phyloP scores from a whole-genome alignment of 2,888 invertebrate species.

The Scaptomyza cyrtandrae region DNA sequence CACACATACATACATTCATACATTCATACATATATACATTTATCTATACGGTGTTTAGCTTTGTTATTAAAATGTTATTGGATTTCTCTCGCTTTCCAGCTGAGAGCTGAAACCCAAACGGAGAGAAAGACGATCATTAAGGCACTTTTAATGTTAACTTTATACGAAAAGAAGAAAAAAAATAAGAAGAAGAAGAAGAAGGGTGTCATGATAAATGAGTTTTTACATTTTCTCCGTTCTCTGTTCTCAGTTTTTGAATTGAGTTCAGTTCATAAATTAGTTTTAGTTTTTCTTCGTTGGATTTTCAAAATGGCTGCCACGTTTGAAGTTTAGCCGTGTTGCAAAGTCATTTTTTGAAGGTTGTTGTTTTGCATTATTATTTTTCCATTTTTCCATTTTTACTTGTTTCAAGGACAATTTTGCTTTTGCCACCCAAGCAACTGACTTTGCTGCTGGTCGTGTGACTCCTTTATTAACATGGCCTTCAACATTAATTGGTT shows the following conservation, averaged over 20 bases:
- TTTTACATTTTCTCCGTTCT: slow-evolving; percentile 16
- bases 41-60: slow-evolving; percentile 50
- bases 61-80: slow-evolving; percentile 82
- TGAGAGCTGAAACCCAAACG: slow-evolving; percentile 28
- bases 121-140: slow-evolving; percentile 43
- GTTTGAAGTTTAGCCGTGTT: slow-evolving; percentile 58
- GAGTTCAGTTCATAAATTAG: slow-evolving; percentile 64
- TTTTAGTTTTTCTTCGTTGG: slow-evolving; percentile 47
- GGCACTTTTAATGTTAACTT: slow-evolving; percentile 32
- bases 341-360: slow-evolving; percentile 10
- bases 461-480: slow-evolving; percentile 53
- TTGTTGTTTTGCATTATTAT: background rate
- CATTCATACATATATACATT: background rate
- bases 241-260: background rate
- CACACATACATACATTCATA: background rate
- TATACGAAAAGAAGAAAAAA: slow-evolving; percentile 12
- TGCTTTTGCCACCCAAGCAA: slow-evolving; percentile 66
- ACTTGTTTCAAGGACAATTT: slow-evolving; percentile 50
- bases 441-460: slow-evolving; percentile 65
- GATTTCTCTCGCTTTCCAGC: slow-evolving; percentile 79
- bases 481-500: slow-evolving; percentile 41
- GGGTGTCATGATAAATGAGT: slow-evolving; percentile 79
- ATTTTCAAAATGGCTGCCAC: slow-evolving; percentile 57
- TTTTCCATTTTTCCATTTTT: background rate
- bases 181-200: slow-evolving; percentile 9